Evolutionary conservation across 1,140 invertebrate genomes (phyloP), one percentile per base, ranked within the genome.

Genomic region (Tetraneura akinire): DNA sequence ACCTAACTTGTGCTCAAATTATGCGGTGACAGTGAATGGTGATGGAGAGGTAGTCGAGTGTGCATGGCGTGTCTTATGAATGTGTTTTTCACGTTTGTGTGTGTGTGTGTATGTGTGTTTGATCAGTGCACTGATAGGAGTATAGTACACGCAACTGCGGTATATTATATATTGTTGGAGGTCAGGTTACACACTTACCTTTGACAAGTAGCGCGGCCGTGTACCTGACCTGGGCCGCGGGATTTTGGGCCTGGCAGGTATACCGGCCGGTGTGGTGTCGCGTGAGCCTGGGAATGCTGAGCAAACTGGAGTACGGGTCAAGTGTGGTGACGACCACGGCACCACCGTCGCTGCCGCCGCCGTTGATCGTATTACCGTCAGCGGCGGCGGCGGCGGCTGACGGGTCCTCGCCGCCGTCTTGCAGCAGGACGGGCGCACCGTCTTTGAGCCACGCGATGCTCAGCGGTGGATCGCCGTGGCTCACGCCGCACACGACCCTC

Each of bases 401-500:
- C 32, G 37, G 32, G 66, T 68, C 66, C 37, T 42, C 62, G 60
- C 37, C 45, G n/a, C 21, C 80, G 55, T 42, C 47, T 32, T 51
- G 68, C 37, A 29, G 62, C 76, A 29, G 78, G 82, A 93, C 85
- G 55, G 89, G 88, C 83, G 89, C 88, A 84, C 90, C 91, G 85
- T 93, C 91, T 89, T 93, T 93, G 74, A 92, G 89, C 92, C 92
- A 94, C 85, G 89, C 88, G 85, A 94, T 91, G 82, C 89, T 89
- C 42, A 94, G 85, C 55, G 92, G 92, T 82, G 90, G 89, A 86
- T 93, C 92, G 82, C 92, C 92, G 83, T 91, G 90, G 86, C 92
- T 92, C 83, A 95, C 92, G 83, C 92, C 92, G 88, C 94, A 96
- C 83, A 94, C 91, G 84, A 93, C 91, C 83, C 92, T 90, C 68